Evolutionary conservation across 2,113 vertebrate genomes (phyloP).

Genomic region (Nesoenas mayeri): DNA sequence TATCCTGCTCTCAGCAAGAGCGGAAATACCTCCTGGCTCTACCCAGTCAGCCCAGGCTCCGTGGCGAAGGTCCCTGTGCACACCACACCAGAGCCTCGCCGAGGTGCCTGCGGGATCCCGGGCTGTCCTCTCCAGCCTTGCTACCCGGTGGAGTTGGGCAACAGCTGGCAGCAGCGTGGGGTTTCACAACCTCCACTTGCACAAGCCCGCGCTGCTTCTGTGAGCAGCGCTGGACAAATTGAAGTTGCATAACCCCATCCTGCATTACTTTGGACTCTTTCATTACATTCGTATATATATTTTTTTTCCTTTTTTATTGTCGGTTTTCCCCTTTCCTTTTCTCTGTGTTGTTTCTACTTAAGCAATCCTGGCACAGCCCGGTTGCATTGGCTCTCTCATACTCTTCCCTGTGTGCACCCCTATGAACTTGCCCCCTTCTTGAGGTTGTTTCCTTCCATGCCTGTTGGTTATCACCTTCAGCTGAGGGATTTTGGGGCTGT

Average conservation of each 20-base stretch:
- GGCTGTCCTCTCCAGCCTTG: neutral
- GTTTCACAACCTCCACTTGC: constrained; percentile 36
- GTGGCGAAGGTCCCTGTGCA: neutral
- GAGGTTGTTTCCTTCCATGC: neutral
- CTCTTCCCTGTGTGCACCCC: neutral
- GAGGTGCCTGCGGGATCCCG: neutral
- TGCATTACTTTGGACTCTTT: constrained; percentile 20
- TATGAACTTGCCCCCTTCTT: neutral
- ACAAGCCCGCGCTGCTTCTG: constrained; percentile 28
- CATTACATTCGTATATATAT: neutral
- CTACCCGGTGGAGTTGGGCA: neutral
- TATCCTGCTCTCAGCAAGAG: neutral
- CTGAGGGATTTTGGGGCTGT: neutral
- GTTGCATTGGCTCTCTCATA: fast-evolving
- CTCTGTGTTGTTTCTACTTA: neutral
- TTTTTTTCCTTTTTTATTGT: neutral
- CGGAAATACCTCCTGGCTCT: neutral
- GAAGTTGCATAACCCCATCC: constrained; percentile 48
- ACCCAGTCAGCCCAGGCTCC: neutral
- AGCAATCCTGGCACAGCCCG: neutral
- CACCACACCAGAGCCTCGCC: neutral
- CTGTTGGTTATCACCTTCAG: neutral
- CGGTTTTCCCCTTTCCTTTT: neutral
- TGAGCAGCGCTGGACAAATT: constrained; percentile 1
- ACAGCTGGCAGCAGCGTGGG: neutral